Evolutionary conservation across 1,140 invertebrate genomes (phyloP).

Genomic region (Lerema accius): DNA sequence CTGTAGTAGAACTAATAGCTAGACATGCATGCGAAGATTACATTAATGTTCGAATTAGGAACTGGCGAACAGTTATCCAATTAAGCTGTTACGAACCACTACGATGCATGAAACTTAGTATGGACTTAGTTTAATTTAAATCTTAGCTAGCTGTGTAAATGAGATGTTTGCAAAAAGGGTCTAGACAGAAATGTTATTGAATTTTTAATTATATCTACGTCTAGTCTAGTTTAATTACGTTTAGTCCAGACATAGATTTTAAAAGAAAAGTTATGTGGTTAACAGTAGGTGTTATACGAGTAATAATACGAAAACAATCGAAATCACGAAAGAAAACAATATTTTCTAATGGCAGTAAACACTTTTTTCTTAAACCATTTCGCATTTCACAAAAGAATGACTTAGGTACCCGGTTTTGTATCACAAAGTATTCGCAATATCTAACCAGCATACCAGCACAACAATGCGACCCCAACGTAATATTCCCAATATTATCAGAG

Average conservation of each 20-base stretch:
- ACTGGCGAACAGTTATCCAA: constrained; percentile 21
- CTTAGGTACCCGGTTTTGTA: not conserved
- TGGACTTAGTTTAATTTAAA: constrained; percentile 13
- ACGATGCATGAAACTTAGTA: constrained; percentile 8
- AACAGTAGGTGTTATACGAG: no score
- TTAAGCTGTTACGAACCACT: constrained; percentile 20
- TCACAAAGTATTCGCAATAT: not conserved
- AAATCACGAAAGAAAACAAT: no score
- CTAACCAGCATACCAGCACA: not conserved
- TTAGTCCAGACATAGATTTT: no score
- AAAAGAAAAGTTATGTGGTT: no score
- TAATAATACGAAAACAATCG: no score
- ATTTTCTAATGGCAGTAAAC: no score
- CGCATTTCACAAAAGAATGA: not conserved
- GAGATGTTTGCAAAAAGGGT: not conserved
- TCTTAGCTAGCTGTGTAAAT: not conserved
- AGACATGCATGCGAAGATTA: constrained; percentile 26
- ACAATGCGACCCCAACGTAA: constrained; percentile 4
- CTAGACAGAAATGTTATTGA: no score
- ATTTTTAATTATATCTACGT: no score
- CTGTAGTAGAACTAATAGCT: constrained; percentile 15
- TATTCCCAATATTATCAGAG: constrained; percentile 6
- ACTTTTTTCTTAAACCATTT: no score
- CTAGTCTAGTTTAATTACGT: no score
- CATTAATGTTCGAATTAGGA: constrained; percentile 28